Evolutionary conservation across 2,113 vertebrate species (phyloP).

Genomic region (Zosterops pallidus): DNA sequence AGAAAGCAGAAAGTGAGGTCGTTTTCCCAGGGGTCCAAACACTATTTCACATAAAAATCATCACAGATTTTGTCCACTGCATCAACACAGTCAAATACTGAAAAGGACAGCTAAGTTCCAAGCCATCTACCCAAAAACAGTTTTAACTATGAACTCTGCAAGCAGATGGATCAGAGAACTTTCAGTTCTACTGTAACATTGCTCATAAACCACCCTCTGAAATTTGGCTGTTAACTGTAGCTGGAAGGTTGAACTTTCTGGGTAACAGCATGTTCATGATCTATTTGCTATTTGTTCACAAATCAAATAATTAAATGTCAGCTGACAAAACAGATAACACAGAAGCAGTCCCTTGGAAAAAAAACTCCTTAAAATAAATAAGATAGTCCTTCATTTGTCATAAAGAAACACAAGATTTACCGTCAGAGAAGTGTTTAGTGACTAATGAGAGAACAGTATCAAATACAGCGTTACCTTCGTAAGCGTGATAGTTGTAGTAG

Average conservation of each 20-base stretch:
- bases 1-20: not conserved
- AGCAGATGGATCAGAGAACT: not conserved
- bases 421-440: constrained; percentile 14
- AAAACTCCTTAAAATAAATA: not conserved
- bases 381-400: not conserved
- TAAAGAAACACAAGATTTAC: not conserved
- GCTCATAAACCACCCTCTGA: not conserved
- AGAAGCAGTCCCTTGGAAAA: not conserved
- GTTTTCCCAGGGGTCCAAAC: not conserved
- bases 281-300: not conserved
- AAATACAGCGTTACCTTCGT: constrained; percentile 85
- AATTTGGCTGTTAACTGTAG: not conserved
- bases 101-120: not conserved
- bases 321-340: not conserved
- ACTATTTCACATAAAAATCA: not conserved
- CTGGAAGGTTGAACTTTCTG: not conserved
- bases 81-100: not conserved
- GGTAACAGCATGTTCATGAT: not conserved
- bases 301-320: not conserved
- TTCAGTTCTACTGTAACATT: not conserved
- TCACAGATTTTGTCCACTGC: not conserved
- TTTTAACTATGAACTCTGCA: not conserved
- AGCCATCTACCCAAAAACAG: not conserved
- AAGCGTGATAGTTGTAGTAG: constrained; percentile 92
- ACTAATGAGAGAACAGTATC: constrained; percentile 43